Evolutionary conservation across 2,797 vertebrate species (phyloP).

Genomic region (Cossypha heuglini): DNA sequence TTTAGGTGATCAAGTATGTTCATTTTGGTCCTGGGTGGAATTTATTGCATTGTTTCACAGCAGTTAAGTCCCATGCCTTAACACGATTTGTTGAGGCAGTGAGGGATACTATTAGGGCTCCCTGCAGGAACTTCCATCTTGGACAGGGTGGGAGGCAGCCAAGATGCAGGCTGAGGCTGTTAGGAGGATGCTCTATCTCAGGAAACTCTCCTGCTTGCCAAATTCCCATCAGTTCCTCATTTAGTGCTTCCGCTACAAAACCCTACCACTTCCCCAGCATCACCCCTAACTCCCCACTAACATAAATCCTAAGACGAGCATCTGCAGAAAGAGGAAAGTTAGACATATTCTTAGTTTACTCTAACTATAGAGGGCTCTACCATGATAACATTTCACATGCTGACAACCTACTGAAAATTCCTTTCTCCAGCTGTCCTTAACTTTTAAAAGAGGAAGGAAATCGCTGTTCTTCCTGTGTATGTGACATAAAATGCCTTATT

Average conservation of each 20-base stretch:
- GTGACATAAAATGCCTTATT: not conserved
- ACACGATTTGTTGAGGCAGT: not conserved
- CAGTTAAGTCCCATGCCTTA: not conserved
- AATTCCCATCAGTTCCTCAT: constrained; percentile 13
- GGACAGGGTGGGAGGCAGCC: not conserved
- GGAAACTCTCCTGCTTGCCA: constrained; percentile 22
- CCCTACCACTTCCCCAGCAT: not conserved
- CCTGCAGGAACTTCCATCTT: constrained; percentile 7
- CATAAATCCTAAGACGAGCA: not conserved
- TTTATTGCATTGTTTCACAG: not conserved
- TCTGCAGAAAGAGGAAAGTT: not conserved
- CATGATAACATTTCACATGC: fast-evolving
- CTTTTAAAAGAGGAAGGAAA: not conserved
- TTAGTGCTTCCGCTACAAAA: not conserved
- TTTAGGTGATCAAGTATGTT: not conserved
- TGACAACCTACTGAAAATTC: not conserved
- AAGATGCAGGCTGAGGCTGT: not conserved
- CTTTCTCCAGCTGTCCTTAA: not conserved
- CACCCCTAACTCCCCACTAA: not conserved
- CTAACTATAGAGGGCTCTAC: not conserved
- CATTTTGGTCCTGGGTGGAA: not conserved
- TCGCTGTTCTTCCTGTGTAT: not conserved
- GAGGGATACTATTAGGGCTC: not conserved
- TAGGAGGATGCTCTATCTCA: not conserved
- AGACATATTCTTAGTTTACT: not conserved